Evolutionary conservation across 2,113 vertebrate genomes (phyloP).

Genomic region (Toxotes chatareus): DNA sequence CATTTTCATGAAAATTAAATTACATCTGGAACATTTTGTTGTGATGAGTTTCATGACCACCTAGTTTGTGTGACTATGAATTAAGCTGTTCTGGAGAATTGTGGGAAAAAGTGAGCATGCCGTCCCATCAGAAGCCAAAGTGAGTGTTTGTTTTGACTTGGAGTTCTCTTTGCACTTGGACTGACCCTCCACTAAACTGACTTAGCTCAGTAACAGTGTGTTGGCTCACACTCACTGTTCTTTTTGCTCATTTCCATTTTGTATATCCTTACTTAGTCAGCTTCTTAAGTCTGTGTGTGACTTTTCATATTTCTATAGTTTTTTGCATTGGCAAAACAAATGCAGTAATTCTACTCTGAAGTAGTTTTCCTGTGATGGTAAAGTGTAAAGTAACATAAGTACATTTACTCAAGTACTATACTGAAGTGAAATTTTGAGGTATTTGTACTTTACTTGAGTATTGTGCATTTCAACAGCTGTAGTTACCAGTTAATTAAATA

Average conservation of each 20-base stretch:
- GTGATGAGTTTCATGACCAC: slow-evolving; percentile 70
- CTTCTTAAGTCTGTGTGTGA: slow-evolving; percentile 52
- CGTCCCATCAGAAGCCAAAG: slow-evolving; percentile 77
- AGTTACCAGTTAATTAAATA: neutral
- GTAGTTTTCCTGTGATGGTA: neutral
- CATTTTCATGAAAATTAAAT: slow-evolving; percentile 56
- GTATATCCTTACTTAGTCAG: slow-evolving; percentile 67
- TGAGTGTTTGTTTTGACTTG: slow-evolving; percentile 82
- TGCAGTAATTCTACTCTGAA: slow-evolving; percentile 18
- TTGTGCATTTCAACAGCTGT: neutral
- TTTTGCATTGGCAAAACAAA: slow-evolving; percentile 30
- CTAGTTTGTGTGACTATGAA: slow-evolving; percentile 63
- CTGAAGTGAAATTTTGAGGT: neutral
- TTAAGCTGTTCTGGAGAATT: slow-evolving; percentile 65
- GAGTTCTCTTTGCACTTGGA: slow-evolving; percentile 79
- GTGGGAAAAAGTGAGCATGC: slow-evolving; percentile 70
- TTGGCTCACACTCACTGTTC: slow-evolving; percentile 57
- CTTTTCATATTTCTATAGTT: slow-evolving; percentile 48
- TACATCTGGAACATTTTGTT: slow-evolving; percentile 64
- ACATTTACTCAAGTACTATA: neutral
- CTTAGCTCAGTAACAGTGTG: slow-evolving; percentile 71
- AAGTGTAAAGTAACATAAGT: neutral
- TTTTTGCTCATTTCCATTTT: slow-evolving; percentile 54
- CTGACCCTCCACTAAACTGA: slow-evolving; percentile 76
- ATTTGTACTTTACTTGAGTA: neutral